Base-by-base conservation (phyloP, 2,113 vertebrate genomes). In the Clarias magur region DNA sequence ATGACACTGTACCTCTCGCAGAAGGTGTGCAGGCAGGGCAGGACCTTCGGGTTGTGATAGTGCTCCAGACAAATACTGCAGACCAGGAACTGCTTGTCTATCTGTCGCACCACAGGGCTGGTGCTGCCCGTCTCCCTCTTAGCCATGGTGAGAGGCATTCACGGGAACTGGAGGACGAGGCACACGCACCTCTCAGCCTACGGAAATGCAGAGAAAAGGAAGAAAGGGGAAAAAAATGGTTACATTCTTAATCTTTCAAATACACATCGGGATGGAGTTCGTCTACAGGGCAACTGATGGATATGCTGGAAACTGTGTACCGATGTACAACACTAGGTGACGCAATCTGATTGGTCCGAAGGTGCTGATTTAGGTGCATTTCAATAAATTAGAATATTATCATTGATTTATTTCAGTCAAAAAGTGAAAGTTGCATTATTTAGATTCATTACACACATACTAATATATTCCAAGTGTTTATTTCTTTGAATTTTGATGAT, bases 31-130 rank as follows among this genome's bases (percentile, higher is more conserved):
- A 98, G 96, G 89, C 97, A 99, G 42, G 97, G 98, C 88, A 96
- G 89, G 80, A 96, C 95, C 90, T 95, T 95, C 27, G 95, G 98
- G 92, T 97, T 97, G 94, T 96, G 96, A 89, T 98, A 99, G 68
- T 96, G 96, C 91, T 99, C 97, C 90, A 98, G 94, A 89, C 97
- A 99, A 94, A 99, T 98, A 94, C 97, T 97, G 95, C 97, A 99
- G 78, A 98, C 95, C 92, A 98, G 95, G 91, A 98, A 99, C 95
- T 99, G 97, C 86, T 98, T 97, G 95, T 99, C 97, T 92, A 99
- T 99, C 90, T 98, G 97, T 90, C 97, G 96, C 88, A 97, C 97
- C 94, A 97, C 97, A 0, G 97, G 97, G 92, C 97, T 97, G 93
- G 96, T 92, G 89, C 94, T 96, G 83, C 94, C 94, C 54, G 95